These are phyloP conservation scores for Liposcelis brunnea DNA, from an alignment of 2,888 invertebrate genomes.

Conservation along the genomic window DNA sequence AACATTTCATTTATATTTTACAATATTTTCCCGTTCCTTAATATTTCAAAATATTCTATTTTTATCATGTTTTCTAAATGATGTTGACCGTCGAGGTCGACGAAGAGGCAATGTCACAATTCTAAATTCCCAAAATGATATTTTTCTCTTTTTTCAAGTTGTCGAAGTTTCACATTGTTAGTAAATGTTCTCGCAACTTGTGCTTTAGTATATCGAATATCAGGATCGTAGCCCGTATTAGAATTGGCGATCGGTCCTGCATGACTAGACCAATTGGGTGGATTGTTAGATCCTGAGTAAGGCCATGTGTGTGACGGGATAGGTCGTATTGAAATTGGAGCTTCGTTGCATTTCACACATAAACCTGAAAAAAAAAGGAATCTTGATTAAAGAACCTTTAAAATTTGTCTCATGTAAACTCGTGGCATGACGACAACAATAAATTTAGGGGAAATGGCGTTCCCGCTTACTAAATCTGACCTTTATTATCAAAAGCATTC, in stretches of 20 bases:
- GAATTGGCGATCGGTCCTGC: slow-evolving; percentile 15
- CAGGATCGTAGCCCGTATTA: slow-evolving; percentile 11
- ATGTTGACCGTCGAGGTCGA: too few relatives aligned
- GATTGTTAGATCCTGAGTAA: background rate
- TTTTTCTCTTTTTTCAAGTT: slow-evolving; percentile 15
- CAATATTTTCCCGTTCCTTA: too few relatives aligned
- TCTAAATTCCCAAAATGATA: too few relatives aligned
- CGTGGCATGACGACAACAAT: background rate
- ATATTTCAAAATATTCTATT: too few relatives aligned
- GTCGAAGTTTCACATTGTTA: slow-evolving; percentile 19
- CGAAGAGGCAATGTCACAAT: too few relatives aligned
- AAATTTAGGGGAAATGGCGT: too few relatives aligned
- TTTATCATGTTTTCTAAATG: too few relatives aligned
- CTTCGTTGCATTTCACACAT: slow-evolving; percentile 20
- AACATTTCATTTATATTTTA: too few relatives aligned
- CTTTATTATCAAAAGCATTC: slow-evolving; percentile 8
- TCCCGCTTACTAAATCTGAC: slow-evolving; percentile 6
- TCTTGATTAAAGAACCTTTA: too few relatives aligned
- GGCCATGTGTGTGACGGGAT: background rate
- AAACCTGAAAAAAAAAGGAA: slow-evolving; percentile 18
- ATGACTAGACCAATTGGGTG: slow-evolving; percentile 15
- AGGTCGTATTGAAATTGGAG: slow-evolving; percentile 19
- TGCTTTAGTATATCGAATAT: slow-evolving; percentile 18
- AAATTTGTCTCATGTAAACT: too few relatives aligned
- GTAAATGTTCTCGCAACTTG: slow-evolving; percentile 20